Base-by-base conservation (phyloP, 2,113 vertebrate species). In the Cranoglanis bouderius region DNA sequence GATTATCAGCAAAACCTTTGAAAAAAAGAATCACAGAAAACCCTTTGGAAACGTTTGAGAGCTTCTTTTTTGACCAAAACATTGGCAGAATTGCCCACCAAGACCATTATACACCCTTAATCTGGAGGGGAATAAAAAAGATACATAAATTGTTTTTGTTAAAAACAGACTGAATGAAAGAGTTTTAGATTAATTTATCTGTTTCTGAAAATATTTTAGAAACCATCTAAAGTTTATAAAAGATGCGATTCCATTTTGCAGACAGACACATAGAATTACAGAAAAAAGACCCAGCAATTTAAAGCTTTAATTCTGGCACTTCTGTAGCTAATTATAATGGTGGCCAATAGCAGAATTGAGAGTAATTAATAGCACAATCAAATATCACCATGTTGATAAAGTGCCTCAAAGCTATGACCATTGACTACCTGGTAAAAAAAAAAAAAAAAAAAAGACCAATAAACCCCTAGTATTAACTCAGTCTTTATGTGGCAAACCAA, bases 91-190 rank as follows among this genome's bases (percentile, higher is more conserved):
- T 55, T 85, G 67, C 67, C 49, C 49, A 85, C 29, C 46, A 82
- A 87, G 80, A 80, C 78, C 35, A 82, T 72, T 72, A 24, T 19
- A 82, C 46, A 88, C 78, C 86, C 63, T 88, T 82, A 82, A 88
- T 57, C 63, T 82, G 80, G 86, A 88, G 78, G 78, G 61, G 83
- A 82, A 85, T 83, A 86, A 77, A 84, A 82, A 70, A 85, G 26
- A 78, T 84, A 77, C 51, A 53, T 49, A n/a, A 38, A 84, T 84
- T 13, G 81, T 43, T 61, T 83, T 83, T 83, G 81, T 83, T 83
- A 83, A 82, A 81, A 82, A 83, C 55, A 59, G 32, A 29, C 19
- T 83, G 35, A 43, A 82, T 83, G 35, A 43, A 82, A 61, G 26
- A 29, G 35, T 38, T 80, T 51, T 78, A 51, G 29, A 18, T 81